Conservation (phyloP, 2,113 vertebrate species). For the Chaetodon auriga region DNA sequence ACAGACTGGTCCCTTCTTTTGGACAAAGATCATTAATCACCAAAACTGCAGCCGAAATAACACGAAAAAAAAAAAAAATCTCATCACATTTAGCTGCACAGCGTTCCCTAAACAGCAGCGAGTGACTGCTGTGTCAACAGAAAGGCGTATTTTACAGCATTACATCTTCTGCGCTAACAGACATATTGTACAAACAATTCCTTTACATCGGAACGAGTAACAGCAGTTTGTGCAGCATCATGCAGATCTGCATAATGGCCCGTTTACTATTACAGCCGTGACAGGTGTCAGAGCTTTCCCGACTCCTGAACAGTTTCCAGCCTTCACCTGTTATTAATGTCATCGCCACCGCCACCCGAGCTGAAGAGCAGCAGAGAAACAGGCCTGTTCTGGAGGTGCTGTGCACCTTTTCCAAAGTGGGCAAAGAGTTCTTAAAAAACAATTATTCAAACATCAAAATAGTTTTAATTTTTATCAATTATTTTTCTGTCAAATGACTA, state of each 20-base stretch:
- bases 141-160: conserved; percentile 8
- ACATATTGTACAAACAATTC: background rate
- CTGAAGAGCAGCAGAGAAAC: conserved; percentile 5
- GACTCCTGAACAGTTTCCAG: conserved; percentile 9
- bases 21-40: conserved; percentile 50
- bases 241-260: conserved; percentile 5
- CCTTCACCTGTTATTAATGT: conserved; percentile 29
- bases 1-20: conserved; percentile 8
- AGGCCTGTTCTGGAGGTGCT: background rate
- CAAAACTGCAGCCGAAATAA: conserved; percentile 40
- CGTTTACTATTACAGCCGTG: conserved; percentile 5
- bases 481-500: background rate
- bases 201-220: background rate
- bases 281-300: conserved; percentile 18
- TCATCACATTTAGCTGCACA: conserved; percentile 33
- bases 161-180: background rate
- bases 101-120: conserved; percentile 28
- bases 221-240: conserved; percentile 23
- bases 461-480: background rate
- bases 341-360: background rate
- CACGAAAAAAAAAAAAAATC: conserved; percentile 4
- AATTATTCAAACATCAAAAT: background rate
- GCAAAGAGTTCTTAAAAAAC: too few relatives aligned
- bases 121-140: conserved; percentile 1
- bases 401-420: conserved; percentile 1